Evolutionary conservation across 2,113 vertebrate species (phyloP), one percentile per base, ranked within the genome.

Genomic region (Geococcyx californianus): DNA sequence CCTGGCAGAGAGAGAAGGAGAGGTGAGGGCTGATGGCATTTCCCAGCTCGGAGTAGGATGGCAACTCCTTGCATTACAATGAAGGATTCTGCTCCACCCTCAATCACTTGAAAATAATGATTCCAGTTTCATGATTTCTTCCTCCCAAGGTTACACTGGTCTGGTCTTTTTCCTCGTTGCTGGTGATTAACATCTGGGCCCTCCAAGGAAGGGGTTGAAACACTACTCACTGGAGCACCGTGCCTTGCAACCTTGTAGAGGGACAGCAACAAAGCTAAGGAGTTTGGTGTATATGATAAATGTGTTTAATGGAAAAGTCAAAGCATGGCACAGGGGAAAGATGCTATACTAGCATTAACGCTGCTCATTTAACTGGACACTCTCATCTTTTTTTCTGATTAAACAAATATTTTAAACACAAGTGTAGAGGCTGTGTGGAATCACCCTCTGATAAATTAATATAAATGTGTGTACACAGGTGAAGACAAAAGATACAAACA

Each of bases 21-120:
- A 10, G 62, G 66, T 3, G 7, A 72, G 26, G 64, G 52, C 62
- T 3, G 45, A 16, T 0, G 0, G 55, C 3, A 5, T 23, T 36
- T 64, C 38, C 67, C 90, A 12, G 72, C 55, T 29, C 59, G 0
- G 0, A 29, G 55, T 45, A 56, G 56, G 73, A 56, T 11, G 10
- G 70, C 36, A 82, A 58, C 23, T 11, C 84, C 60, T 24, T 28
- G 70, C 84, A 85, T 83, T 24, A 83, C 87, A 77, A 81, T 33
- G 84, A 86, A 85, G 63, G 78, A 69, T n/a, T 59, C 93, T 42
- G 31, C 87, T 95, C 64, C 84, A 82, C 54, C 94, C 86, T 81
- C 76, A 34, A 33, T 85, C 93, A 94, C 80, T 88, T 89, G 78
- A 88, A 96, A 96, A 96, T 92, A 93, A 95, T 82, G 77, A 95